A percentile compares a stretch with the other conserved stretches of the same genome.
These are phyloP conservation scores for Brachionus rubens DNA, from an alignment of 1,140 invertebrate genomes.

Conservation along the genomic window DNA sequence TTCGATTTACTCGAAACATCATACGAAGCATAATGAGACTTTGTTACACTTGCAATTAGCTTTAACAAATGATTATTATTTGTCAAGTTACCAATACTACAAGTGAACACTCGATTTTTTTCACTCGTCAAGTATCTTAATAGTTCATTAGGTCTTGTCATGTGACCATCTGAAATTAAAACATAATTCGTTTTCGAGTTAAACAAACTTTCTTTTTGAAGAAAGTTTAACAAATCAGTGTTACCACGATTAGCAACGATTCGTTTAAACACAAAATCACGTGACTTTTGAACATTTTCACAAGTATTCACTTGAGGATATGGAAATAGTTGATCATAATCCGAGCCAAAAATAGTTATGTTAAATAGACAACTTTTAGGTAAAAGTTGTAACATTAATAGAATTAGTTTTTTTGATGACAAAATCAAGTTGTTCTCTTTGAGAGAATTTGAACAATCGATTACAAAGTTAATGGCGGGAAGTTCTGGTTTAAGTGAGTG, in stretches of 20 bases:
- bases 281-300: background rate
- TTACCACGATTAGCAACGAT: background rate
- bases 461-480: background rate
- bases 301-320: background rate
- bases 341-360: conserved; percentile 32
- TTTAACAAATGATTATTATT: conserved; percentile 55
- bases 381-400: background rate
- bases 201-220: background rate
- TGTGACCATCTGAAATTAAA: conserved; percentile 32
- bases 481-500: background rate
- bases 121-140: background rate
- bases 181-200: background rate
- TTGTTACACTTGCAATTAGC: conserved; percentile 53
- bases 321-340: conserved; percentile 35
- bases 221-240: conserved; percentile 31
- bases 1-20: conserved; percentile 56
- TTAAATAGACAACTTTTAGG: conserved; percentile 9
- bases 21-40: conserved; percentile 55
- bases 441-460: conserved; percentile 43
- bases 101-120: conserved; percentile 24
- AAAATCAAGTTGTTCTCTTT: conserved; percentile 29
- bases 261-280: background rate
- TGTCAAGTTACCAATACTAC: conserved; percentile 50
- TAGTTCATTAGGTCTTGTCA: conserved; percentile 18
- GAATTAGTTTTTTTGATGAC: background rate